Conservation (phyloP, 2,797 vertebrate species). For the Poecilia gillii region DNA sequence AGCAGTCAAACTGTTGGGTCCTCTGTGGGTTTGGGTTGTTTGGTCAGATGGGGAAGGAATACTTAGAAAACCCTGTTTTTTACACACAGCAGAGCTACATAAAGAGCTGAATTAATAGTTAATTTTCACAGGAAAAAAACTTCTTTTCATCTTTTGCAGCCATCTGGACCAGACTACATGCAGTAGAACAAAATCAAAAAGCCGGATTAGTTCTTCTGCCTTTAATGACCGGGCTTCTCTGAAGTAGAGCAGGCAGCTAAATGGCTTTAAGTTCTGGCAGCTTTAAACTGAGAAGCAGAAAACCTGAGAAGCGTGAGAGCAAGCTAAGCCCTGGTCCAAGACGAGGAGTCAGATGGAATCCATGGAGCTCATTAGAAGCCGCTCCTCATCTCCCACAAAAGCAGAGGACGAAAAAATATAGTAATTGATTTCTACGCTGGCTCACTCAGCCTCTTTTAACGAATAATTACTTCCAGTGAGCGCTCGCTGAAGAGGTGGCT, state of each 20-base stretch:
- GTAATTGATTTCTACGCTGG: constrained; percentile 62
- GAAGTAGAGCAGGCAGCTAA: constrained; percentile 27
- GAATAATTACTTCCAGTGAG: constrained; percentile 71
- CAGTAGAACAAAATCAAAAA: constrained; percentile 43
- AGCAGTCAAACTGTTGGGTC: constrained; percentile 48
- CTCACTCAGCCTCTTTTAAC: constrained; percentile 54
- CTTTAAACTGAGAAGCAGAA: constrained; percentile 41
- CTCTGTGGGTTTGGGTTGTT: constrained; percentile 34
- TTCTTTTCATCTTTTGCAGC: constrained; percentile 24
- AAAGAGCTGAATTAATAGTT: constrained; percentile 46
- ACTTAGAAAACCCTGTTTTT: constrained; percentile 26
- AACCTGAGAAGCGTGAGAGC: constrained; percentile 23
- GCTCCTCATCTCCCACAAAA: constrained; percentile 62
- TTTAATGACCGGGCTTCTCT: constrained; percentile 43
- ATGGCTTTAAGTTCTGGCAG: constrained; percentile 35
- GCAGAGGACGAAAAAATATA: constrained; percentile 45
- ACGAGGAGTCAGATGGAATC: constrained; percentile 52
- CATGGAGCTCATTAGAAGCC: constrained; percentile 68
- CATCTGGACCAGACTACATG: constrained; percentile 2
- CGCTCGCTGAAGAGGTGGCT: constrained; percentile 34
- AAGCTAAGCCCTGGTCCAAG: constrained; percentile 32
- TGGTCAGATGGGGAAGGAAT: constrained; percentile 7
- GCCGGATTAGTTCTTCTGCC: constrained; percentile 30
- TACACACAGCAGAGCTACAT: constrained; percentile 52
- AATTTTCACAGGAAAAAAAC: constrained; percentile 12